These are phyloP conservation scores for Chionodraco myersi DNA, from an alignment of 2,113 vertebrate genomes.

Conservation along the genomic window DNA sequence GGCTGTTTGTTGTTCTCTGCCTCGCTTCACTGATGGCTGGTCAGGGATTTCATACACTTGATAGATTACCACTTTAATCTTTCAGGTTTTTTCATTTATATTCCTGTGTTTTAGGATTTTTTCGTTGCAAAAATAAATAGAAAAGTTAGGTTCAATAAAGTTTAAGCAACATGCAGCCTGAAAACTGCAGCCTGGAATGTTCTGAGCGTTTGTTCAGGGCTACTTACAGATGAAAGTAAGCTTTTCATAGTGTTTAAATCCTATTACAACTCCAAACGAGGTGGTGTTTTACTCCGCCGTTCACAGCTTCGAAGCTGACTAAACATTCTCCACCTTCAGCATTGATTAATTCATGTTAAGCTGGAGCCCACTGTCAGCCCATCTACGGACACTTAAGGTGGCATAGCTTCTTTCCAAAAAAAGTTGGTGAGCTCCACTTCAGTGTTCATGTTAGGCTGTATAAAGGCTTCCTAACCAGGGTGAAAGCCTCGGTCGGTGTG, in stretches of 20 bases:
- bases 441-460: constrained; percentile 20
- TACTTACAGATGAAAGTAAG: constrained; percentile 72
- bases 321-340: constrained; percentile 57
- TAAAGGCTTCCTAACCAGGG: not conserved
- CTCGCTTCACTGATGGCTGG: not conserved
- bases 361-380: constrained; percentile 40
- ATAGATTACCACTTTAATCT: not conserved
- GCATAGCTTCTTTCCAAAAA: not conserved
- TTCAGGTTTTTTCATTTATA: not conserved
- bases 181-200: constrained; percentile 67
- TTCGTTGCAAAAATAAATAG: not conserved
- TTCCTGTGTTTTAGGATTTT: not conserved
- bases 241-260: constrained; percentile 65
- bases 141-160: not conserved
- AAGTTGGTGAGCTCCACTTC: constrained; percentile 7
- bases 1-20: constrained; percentile 35
- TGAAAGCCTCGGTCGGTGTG: constrained; percentile 26
- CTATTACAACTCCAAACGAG: constrained; percentile 62
- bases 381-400: constrained; percentile 30
- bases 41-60: not conserved
- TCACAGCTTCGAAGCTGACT: constrained; percentile 40
- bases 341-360: constrained; percentile 49
- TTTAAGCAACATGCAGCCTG: constrained; percentile 14
- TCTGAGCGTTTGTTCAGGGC: constrained; percentile 57
- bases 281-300: constrained; percentile 39